Evolutionary conservation across 2,888 invertebrate genomes (phyloP).

Genomic region (Calameuta filiformis): DNA sequence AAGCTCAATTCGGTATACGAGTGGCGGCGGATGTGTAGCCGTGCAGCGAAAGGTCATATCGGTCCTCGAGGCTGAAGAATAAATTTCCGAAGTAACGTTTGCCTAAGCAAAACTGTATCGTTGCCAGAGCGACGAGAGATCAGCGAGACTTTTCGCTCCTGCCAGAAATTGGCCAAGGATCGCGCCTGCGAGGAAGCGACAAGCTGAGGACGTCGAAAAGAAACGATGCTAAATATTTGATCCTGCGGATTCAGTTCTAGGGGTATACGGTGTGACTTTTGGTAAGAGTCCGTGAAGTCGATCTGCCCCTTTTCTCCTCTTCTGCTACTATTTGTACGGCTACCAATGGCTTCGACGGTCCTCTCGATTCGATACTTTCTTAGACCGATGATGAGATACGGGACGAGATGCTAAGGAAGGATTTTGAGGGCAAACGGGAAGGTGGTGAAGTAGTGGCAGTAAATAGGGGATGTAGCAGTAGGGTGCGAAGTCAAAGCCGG

Average conservation of each 20-base stretch:
- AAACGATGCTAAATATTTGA: neutral
- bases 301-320: neutral
- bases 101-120: neutral
- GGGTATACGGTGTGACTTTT: neutral
- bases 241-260: neutral
- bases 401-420: too few species aligned
- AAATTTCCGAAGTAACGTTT: neutral
- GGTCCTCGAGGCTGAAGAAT: neutral
- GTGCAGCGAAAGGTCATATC: neutral
- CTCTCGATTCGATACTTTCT: neutral
- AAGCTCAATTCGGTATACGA: neutral
- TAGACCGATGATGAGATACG: neutral
- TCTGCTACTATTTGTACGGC: too few species aligned
- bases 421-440: too few species aligned
- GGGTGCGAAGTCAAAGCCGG: constrained; percentile 39
- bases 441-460: neutral
- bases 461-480: neutral
- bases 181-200: neutral
- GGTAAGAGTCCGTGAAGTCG: neutral
- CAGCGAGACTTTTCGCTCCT: neutral
- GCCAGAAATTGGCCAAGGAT: neutral
- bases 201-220: neutral
- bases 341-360: neutral
- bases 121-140: neutral
- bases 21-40: neutral